Base-by-base conservation (phyloP, 2,113 vertebrate genomes). In the Etia nguti region DNA sequence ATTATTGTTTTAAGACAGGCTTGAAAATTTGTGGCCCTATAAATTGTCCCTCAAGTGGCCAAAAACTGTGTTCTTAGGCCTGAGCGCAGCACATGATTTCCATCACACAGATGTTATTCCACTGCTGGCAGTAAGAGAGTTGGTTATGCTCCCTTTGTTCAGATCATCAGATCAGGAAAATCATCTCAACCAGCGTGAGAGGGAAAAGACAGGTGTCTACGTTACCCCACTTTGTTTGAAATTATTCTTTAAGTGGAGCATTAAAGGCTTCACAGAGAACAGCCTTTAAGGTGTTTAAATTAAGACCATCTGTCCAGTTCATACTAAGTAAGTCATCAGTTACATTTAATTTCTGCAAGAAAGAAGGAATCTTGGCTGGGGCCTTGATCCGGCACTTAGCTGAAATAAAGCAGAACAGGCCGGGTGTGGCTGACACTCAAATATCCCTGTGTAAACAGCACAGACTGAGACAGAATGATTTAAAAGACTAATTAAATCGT, bases 281-380 rank as follows among this genome's bases (percentile, higher is more conserved):
- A 87, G 80, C 80, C 10, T 91, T 57, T 41, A 62, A 79, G 89
- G 84, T 65, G 85, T 85, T 92, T 88, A 89, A 93, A 95, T 91
- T 59, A 86, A 90, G 79, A 93, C 85, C 95, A 94, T 75, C 94
- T 95, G 95, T 85, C 29, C 60, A 83, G 22, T 43, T 87, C 55
- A 79, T 15, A 29, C 50, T 38, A 48, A 88, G 75, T 54, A 41
- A 89, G 82, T 52, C 81, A 80, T 62, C 26, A 46, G 16, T 84
- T 85, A 82, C 6, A 24, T 81, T 54, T 82, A 34, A 52, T 65
- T 77, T 77, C 73, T 82, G 16, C 46, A 38, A 34, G 29, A 68
- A 34, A 82, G 43, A 34, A 52, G 20, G 57, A 77, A 55, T 88
- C 50, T 81, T 89, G 89, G 89, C 87, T 81, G 20, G 3, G 52